Percentiles rank a stretch among this genome's conserved stretches.
phyloP scores from a whole-genome alignment of 2,797 vertebrate species.

The Anas georgica region DNA sequence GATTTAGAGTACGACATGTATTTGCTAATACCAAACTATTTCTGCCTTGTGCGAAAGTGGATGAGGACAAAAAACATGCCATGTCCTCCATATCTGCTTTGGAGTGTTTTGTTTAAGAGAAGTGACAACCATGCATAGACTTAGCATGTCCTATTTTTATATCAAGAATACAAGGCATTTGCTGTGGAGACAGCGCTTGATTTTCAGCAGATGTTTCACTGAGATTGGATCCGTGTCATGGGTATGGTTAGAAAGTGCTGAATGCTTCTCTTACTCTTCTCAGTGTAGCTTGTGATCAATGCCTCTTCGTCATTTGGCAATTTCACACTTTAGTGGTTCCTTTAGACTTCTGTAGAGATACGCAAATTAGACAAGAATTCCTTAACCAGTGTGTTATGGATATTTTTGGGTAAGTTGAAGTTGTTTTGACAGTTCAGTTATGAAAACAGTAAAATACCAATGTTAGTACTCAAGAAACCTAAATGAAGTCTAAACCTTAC shows the following conservation, averaged over 20 bases:
- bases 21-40: constrained; percentile 1
- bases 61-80: not conserved
- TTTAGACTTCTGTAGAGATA: constrained; percentile 31
- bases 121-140: not conserved
- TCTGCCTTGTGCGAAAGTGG: not conserved
- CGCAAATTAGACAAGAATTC: constrained; percentile 13
- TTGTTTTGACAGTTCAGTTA: constrained; percentile 35
- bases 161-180: not conserved
- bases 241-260: constrained; percentile 1
- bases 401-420: not conserved
- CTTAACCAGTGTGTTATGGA: not conserved
- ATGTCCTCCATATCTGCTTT: not conserved
- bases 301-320: not conserved
- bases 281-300: not conserved
- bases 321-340: constrained; percentile 32
- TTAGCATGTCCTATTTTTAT: constrained; percentile 15
- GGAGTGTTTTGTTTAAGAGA: constrained; percentile 3
- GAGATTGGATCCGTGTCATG: not conserved
- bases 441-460: not conserved
- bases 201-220: not conserved
- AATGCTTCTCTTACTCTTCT: not conserved
- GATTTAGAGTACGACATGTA: not conserved
- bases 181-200: not conserved
- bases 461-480: constrained; percentile 4
- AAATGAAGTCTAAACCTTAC: not conserved